Percentiles rank a stretch among this genome's conserved stretches.
Conservation (phyloP, 1,140 invertebrate genomes). For the Dendrolimus punctatus region DNA sequence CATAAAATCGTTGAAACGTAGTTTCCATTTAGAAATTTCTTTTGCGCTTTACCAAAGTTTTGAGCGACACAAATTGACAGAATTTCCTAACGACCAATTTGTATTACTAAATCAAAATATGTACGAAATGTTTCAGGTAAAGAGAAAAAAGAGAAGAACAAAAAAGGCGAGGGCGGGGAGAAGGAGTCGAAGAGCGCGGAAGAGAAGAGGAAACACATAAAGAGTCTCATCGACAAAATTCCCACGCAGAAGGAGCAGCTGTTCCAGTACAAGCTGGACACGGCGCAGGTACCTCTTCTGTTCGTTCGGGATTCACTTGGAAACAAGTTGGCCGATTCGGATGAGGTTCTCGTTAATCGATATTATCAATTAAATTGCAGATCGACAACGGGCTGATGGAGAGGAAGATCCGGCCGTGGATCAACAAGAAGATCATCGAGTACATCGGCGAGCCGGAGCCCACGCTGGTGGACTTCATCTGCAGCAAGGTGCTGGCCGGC, state of each 20-base stretch:
- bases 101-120: no score
- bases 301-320: no score
- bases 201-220: constrained; percentile 96
- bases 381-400: constrained; percentile 89
- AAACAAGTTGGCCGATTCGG: no score
- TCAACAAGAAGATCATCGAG: constrained; percentile 99
- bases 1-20: no score
- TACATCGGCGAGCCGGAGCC: constrained; percentile 99
- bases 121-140: constrained; percentile 25
- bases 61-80: no score
- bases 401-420: constrained; percentile 97
- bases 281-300: constrained; percentile 78
- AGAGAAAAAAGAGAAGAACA: constrained; percentile 41
- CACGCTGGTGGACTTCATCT: constrained; percentile 99
- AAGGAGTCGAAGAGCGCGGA: constrained; percentile 83
- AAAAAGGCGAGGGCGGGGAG: constrained; percentile 69
- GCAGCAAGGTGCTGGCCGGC: constrained; percentile 95
- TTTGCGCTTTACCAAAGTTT: no score
- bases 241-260: constrained; percentile 97
- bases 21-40: no score
- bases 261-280: constrained; percentile 95
- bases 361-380: no score
- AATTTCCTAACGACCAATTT: no score
- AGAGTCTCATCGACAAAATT: constrained; percentile 98
- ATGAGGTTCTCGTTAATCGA: no score